A percentile compares a stretch with the other conserved stretches of the same genome.
phyloP scores from a whole-genome alignment of 2,113 vertebrate genomes.

The Platichthys stellatus region DNA sequence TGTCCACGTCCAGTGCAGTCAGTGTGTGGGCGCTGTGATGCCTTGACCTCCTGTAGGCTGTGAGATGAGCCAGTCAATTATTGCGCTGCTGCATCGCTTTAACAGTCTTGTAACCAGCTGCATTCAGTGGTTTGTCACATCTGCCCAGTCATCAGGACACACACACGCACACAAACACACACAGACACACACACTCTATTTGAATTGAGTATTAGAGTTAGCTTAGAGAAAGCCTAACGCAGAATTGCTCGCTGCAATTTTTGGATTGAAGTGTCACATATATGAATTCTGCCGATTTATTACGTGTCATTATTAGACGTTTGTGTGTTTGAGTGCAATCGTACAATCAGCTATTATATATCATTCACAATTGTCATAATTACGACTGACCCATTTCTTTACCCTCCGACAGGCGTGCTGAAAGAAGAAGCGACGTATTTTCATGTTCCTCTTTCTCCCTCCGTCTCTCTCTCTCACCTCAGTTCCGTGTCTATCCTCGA shows the following conservation, averaged over 20 bases:
- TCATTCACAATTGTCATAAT: slow-evolving; percentile 27
- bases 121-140: slow-evolving; percentile 26
- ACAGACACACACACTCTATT: slow-evolving; percentile 1
- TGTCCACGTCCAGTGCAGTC: not conserved
- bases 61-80: not conserved
- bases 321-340: slow-evolving; percentile 3
- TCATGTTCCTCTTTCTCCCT: slow-evolving; percentile 11
- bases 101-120: not conserved
- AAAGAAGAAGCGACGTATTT: not conserved
- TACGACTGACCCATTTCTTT: slow-evolving; percentile 15
- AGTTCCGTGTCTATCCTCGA: slow-evolving; percentile 24
- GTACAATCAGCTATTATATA: slow-evolving; percentile 22
- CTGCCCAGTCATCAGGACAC: slow-evolving; percentile 14
- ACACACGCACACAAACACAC: slow-evolving; percentile 2
- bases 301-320: slow-evolving; percentile 16
- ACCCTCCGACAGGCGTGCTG: not conserved
- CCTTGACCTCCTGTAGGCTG: not conserved
- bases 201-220: not conserved
- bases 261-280: slow-evolving; percentile 44
- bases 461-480: not conserved
- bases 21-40: not conserved
- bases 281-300: slow-evolving; percentile 35
- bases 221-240: not conserved
- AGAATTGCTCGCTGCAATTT: not conserved
- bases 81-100: not conserved